Percentiles rank a stretch among this genome's conserved stretches.
phyloP scores from a whole-genome alignment of 2,888 invertebrate species.

The Agonopterix arenella region DNA sequence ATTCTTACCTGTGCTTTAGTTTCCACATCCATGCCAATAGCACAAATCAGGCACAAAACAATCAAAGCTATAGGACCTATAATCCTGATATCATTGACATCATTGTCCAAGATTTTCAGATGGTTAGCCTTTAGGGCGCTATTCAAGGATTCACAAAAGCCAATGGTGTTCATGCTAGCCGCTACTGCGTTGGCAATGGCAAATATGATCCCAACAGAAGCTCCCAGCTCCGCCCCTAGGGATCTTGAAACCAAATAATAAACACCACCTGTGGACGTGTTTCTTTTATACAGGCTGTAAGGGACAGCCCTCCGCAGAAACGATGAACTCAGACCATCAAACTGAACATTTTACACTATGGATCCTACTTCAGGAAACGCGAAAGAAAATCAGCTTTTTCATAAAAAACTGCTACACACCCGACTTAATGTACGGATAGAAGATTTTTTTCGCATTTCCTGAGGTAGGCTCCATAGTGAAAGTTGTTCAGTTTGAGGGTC shows the following conservation, averaged over 20 bases:
- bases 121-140: slow-evolving; percentile 77
- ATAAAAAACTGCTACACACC: no score
- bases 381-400: no score
- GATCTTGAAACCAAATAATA: slow-evolving; percentile 95
- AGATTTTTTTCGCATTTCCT: no score
- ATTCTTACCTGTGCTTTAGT: slow-evolving; percentile 81
- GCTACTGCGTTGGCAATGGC: slow-evolving; percentile 95
- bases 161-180: slow-evolving; percentile 94
- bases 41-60: slow-evolving; percentile 86
- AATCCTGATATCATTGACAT: slow-evolving; percentile 85
- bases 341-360: no score
- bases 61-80: slow-evolving; percentile 84
- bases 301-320: no score
- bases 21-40: slow-evolving; percentile 95
- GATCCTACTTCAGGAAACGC: no score
- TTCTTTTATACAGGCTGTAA: no score
- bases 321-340: no score
- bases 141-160: slow-evolving; percentile 92
- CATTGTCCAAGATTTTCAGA: slow-evolving; percentile 80
- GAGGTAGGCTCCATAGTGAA: no score
- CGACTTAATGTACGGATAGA: no score
- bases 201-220: slow-evolving; percentile 93
- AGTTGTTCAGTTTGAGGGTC: no score
- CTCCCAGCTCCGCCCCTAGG: slow-evolving; percentile 95
- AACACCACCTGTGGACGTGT: slow-evolving; percentile 80